Evolutionary conservation across 2,797 vertebrate genomes (phyloP).

Genomic region (Tinamus major): DNA sequence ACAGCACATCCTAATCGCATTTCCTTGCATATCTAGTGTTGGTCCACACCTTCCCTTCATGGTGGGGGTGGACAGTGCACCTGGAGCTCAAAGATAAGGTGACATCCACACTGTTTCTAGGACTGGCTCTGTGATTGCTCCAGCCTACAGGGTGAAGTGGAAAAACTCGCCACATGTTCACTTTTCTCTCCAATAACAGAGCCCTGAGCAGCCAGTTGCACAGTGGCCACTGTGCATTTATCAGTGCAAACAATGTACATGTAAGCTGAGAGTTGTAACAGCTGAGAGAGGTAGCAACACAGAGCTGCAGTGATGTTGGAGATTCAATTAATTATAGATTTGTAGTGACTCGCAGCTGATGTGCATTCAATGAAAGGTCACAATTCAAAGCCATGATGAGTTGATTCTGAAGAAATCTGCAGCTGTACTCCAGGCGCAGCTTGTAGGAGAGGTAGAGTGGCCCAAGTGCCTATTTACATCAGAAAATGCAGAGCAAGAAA

Average conservation of each 20-base stretch:
- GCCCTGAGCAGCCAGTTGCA: not conserved
- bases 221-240: not conserved
- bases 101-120: fast-evolving
- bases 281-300: not conserved
- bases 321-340: not conserved
- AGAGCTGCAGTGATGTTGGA: not conserved
- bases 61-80: not conserved
- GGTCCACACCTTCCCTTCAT: not conserved
- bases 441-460: not conserved
- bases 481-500: not conserved
- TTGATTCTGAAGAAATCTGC: not conserved
- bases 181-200: not conserved
- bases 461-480: not conserved
- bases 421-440: not conserved
- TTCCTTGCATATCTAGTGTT: fast-evolving
- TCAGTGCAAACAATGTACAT: not conserved
- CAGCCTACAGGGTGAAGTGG: not conserved
- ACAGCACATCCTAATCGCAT: not conserved
- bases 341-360: not conserved
- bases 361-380: not conserved
- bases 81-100: not conserved
- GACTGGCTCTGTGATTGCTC: not conserved
- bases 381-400: not conserved
- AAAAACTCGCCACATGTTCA: not conserved
- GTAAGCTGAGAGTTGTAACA: not conserved